Base-by-base conservation (phyloP, 2,797 vertebrate species). In the Carcharodon carcharias region DNA sequence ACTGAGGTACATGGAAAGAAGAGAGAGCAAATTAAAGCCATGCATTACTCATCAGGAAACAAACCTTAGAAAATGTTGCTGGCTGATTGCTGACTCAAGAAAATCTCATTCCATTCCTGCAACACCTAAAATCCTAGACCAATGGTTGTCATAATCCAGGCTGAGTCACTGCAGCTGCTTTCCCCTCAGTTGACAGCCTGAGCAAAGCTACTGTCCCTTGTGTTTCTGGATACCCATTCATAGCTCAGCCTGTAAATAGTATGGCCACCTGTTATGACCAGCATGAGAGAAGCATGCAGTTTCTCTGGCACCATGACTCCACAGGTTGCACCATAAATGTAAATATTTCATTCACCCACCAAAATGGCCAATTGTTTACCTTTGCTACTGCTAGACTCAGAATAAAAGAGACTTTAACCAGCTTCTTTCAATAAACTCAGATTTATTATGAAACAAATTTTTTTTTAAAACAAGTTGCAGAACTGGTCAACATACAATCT, bases 1-100 rank as follows among this genome's bases (percentile, higher is more conserved):
- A 98, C 99, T 99, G 96, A 95, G 31, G 4, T 82, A 31, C 54
- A 63, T 94, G 58, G 45, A 95, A 14, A 82, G 23, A 95, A 96
- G 50, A 96, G 91, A 61, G 2, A 61, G 7, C 31, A 35, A 96
- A 31, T 96, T 21, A 97, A 80, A 97, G 45, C 18, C 21, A 45
- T 50, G 82, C 82, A 85, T 85, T 50, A 85, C 45, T 26, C 45
- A 85, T 18, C 82, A 85, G 16, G 21, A 85, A 23, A 77, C 35
- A 45, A 3, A 89, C 9, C 11, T 89, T 14, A 58, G 26, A 56
- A 31, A 16, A 89, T 58, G 9, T 58, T 58, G 28, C 87, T 56
- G 54, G 54, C 28, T 89, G 5, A 58, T 89, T 58, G 54, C 26
- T 58, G 54, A 89, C 87, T 89, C 26, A 89, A 89, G 28, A 35